Base-by-base conservation (phyloP, 2,113 vertebrate genomes). In the Phylloscopus trochilus region DNA sequence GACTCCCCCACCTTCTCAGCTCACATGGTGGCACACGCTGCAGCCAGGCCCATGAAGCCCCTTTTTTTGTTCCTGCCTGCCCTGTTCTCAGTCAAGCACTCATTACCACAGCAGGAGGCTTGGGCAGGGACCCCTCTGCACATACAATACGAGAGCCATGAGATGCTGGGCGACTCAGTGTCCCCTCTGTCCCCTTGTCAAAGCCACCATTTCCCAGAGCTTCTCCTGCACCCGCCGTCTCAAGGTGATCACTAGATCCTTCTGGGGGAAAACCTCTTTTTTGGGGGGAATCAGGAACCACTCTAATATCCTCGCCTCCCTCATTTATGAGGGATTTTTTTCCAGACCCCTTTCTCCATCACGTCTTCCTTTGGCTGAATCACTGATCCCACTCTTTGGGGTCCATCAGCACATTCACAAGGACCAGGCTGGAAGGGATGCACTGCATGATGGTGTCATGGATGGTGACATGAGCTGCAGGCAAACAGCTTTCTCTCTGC, bases 371-470 rank as follows among this genome's bases (percentile, higher is more conserved):
- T 72, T 77, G 43, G 14, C 83, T 62, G 85, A 44, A 87, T 15
- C 33, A 41, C 43, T 60, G 47, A 31, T 20, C 15, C 37, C 2
- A 4, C 28, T 56, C 19, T 46, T 39, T 44, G 35, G 43, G 14
- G 12, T 69, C 58, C 64, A 30, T 49, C 60, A 89, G 27, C 33
- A 31, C 30, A 20, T 56, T 69, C 30, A 41, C 0, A 0, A 89
- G 51, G 59, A 86, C 7, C 13, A 77, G 27, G 16, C 5, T 59
- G 69, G 58, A 47, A 84, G 27, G 28, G 21, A 43, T 43, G 22
- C 7, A 3, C 43, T 60, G 33, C 56, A n/a, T 27, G n/a, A 28
- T 1, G 6, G 68, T 62, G 70, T 76, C n/a, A 9, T 1, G 0
- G 52, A 30, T 41, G 60, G 24, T 84, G 63, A 75, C 53, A 31